phyloP scores from a whole-genome alignment of 92 coral and sea anemone genomes.

The Desmophyllum pertusum region DNA sequence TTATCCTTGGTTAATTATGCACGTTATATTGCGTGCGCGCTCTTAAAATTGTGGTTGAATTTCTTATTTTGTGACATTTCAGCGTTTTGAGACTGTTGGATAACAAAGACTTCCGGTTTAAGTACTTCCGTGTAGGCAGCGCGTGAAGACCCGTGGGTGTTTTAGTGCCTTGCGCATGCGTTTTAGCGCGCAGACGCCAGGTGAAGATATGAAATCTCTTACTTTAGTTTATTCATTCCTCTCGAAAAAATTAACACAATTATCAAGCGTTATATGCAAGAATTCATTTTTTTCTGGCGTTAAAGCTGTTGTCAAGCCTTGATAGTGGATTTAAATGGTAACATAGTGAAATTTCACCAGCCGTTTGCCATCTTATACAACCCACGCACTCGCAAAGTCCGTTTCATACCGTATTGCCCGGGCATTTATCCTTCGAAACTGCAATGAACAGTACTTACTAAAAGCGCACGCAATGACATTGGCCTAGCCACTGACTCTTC shows the following conservation, averaged over 20 bases:
- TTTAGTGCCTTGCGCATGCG: slow-evolving; percentile 21
- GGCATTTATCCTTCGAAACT: neutral
- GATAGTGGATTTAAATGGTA: neutral
- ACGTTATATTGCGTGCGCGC: neutral
- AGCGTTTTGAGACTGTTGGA: neutral
- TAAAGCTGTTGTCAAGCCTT: neutral
- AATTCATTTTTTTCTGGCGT: neutral
- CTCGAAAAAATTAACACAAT: neutral
- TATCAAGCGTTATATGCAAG: neutral
- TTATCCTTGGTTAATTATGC: neutral
- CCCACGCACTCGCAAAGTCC: slow-evolving; percentile 18
- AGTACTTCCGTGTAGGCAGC: slow-evolving; percentile 38
- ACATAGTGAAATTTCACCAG: neutral
- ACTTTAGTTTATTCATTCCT: neutral
- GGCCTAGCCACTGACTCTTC: neutral
- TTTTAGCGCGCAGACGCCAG: neutral
- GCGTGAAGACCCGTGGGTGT: slow-evolving; percentile 12
- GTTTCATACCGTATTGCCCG: neutral
- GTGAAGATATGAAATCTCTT: neutral
- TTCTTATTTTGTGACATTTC: neutral
- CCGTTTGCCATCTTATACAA: neutral
- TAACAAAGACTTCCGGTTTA: slow-evolving; percentile 21
- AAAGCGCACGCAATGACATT: neutral
- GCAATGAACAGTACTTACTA: too few relatives aligned
- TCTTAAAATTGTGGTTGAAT: neutral